Conservation (phyloP, 2,113 vertebrate genomes). For the Anarrhichthys ocellatus region DNA sequence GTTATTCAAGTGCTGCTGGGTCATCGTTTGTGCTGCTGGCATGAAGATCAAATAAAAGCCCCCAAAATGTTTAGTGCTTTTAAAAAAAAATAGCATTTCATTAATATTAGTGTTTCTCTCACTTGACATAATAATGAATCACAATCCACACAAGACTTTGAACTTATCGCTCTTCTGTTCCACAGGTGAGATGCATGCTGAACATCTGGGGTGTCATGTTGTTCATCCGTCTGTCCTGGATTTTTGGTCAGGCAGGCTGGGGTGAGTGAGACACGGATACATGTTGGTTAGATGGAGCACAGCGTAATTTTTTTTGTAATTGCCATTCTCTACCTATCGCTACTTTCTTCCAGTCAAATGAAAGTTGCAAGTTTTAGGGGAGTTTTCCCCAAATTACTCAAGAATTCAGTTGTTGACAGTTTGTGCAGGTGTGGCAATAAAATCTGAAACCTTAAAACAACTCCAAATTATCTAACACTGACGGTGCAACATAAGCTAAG, state of each 20-base stretch:
- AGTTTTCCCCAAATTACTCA: neutral
- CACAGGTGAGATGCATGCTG: conserved; percentile 97
- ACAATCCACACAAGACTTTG: neutral
- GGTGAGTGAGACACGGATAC: conserved; percentile 82
- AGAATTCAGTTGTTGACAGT: neutral
- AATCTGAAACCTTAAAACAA: neutral
- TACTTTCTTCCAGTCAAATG: neutral
- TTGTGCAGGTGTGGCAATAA: neutral
- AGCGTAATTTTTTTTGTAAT: neutral
- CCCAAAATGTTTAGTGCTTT: neutral
- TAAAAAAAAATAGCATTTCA: neutral
- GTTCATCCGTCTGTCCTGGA: conserved; percentile 99
- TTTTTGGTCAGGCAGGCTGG: conserved; percentile 97
- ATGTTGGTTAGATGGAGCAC: neutral
- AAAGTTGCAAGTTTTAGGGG: neutral
- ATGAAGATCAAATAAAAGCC: neutral
- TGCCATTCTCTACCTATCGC: neutral
- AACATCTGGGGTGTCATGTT: conserved; percentile 99
- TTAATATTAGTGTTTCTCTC: neutral
- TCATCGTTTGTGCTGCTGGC: conserved; percentile 7
- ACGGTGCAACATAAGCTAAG: neutral
- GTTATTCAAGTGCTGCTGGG: conserved; percentile 4
- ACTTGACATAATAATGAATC: neutral
- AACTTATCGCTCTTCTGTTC: conserved; percentile 35
- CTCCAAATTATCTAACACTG: no score